Base-by-base conservation (phyloP, 2,113 vertebrate species). In the Jaculus jaculus region DNA sequence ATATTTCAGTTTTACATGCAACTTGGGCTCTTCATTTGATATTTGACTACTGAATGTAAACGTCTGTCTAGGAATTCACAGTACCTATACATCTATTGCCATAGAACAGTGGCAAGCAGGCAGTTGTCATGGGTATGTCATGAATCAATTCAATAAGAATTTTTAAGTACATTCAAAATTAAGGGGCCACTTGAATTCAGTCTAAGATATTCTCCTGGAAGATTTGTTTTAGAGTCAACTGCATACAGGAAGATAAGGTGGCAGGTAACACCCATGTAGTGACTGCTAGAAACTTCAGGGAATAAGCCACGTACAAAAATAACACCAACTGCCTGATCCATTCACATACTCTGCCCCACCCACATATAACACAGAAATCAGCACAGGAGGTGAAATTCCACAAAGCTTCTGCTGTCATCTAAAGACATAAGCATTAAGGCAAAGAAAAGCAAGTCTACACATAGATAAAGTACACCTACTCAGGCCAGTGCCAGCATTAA, bases 131-230 rank as follows among this genome's bases (percentile, higher is more conserved):
- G 37, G 11, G 63, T 77, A 61, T 6, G 26, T 3, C 7, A 21
- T 8, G 78, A 79, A 92, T 42, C 82, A 94, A 66, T 96, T 51
- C 86, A 63, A 69, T 39, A 7, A 15, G 79, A 24, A 28, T 92
- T 72, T 85, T 83, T 85, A 77, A 78, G 81, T 80, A 84, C 75
- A 83, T 65, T 54, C 89, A 89, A 75, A 94, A 95, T 89, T 84
- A 47, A 68, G 15, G 47, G 37, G 79, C 2, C n/a, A 75, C 61
- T 86, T 92, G 65, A 84, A 21, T 34, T 90, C 34, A 68, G 9
- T 82, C 34, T 42, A 81, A 28, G 61, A 87, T 87, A 87, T 84
- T 95, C 93, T 47, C 86, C 90, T 28, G 65, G 87, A 93, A 47
- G 87, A 18, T 84, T 92, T 71, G 26, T 26, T 77, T 17, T 75